These are phyloP conservation scores for Lithobates pipiens DNA, from an alignment of 2,797 vertebrate species.

Conservation along the genomic window DNA sequence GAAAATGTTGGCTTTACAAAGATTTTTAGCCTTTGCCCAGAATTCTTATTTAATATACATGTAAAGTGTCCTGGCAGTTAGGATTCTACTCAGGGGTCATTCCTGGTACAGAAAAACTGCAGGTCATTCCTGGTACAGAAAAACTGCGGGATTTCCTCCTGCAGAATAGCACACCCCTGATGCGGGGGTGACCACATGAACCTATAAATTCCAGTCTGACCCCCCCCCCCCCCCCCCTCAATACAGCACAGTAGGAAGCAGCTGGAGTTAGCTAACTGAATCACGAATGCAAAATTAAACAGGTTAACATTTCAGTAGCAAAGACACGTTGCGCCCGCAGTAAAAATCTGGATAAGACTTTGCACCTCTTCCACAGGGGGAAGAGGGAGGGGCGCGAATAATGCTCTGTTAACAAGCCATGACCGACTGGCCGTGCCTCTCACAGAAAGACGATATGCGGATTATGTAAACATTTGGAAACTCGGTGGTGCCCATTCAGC, in stretches of 20 bases:
- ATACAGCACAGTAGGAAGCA: not conserved
- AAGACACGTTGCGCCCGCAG: not conserved
- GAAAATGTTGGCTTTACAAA: too few species aligned
- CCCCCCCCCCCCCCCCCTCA: too few species aligned
- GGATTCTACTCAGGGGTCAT: not conserved
- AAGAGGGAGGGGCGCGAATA: constrained; percentile 51
- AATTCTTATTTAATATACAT: not conserved
- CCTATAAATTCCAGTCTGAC: not conserved
- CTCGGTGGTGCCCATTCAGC: constrained; percentile 65
- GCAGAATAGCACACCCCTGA: too few species aligned
- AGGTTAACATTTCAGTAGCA: constrained; percentile 1
- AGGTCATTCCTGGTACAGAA: too few species aligned
- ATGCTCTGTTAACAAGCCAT: constrained; percentile 68
- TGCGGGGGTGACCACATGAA: not conserved
- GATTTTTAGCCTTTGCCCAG: too few species aligned
- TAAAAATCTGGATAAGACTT: constrained; percentile 1
- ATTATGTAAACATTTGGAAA: constrained; percentile 20
- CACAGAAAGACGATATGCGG: constrained; percentile 19
- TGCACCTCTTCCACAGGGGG: constrained; percentile 15
- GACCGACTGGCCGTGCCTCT: constrained; percentile 32
- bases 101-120: not conserved
- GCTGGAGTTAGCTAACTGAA: not conserved
- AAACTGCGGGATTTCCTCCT: too few species aligned
- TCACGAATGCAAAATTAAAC: not conserved
- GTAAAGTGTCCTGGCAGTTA: not conserved